Conservation (phyloP, 2,888 invertebrate genomes). For the Calameuta pallipes region DNA sequence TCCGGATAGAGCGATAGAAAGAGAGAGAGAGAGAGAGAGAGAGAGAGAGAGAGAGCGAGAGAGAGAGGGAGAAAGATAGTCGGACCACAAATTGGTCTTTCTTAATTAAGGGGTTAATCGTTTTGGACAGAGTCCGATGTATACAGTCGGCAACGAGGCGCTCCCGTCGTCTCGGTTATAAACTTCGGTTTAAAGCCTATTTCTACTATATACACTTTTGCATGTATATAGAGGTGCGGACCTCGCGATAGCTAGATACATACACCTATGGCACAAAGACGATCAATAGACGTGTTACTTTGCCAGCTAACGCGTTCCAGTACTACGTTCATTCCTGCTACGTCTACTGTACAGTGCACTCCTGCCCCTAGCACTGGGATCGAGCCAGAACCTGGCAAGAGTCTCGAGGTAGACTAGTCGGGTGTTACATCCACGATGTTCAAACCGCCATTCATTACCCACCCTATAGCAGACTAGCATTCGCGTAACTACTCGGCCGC, state of each 20-base stretch:
- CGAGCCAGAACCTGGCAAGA: neutral
- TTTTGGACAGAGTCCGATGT: neutral
- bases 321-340: neutral
- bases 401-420: neutral
- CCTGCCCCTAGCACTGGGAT: neutral
- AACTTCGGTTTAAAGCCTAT: neutral
- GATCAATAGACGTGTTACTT: slow-evolving; percentile 3
- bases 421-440: neutral
- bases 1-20: neutral
- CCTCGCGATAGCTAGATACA: neutral
- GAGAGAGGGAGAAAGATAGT: neutral
- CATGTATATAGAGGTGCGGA: neutral
- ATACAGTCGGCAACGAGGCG: neutral
- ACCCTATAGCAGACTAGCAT: neutral
- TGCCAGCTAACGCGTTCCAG: neutral
- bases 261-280: neutral
- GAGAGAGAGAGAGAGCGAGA: too few relatives aligned
- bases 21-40: neutral
- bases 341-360: neutral
- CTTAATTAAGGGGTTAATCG: neutral
- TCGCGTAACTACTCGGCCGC: neutral
- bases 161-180: neutral
- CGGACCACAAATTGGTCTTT: neutral
- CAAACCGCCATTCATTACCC: neutral
- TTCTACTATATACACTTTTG: neutral